phyloP scores from a whole-genome alignment of 2,888 invertebrate genomes.

The Oxystoma pomonae region DNA sequence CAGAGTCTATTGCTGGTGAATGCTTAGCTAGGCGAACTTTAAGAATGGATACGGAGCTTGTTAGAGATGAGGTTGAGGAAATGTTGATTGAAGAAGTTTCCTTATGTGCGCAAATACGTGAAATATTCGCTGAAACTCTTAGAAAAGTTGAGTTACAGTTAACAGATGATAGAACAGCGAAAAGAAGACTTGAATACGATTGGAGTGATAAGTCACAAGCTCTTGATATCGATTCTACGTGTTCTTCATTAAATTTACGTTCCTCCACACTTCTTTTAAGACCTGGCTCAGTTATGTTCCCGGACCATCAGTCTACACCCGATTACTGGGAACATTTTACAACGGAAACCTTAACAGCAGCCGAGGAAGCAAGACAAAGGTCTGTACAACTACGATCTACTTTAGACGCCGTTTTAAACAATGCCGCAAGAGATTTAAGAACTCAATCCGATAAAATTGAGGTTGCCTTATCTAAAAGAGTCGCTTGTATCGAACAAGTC shows the following conservation, averaged over 20 bases:
- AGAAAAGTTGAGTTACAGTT: constrained; percentile 65
- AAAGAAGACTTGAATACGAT: constrained; percentile 77
- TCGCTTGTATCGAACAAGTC: constrained; percentile 71
- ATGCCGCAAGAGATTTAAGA: constrained; percentile 72
- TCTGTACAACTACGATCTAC: constrained; percentile 65
- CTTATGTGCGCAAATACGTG: constrained; percentile 62
- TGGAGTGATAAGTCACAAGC: constrained; percentile 86
- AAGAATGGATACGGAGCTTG: constrained; percentile 65
- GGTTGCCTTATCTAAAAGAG: constrained; percentile 65
- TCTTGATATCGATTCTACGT: constrained; percentile 66
- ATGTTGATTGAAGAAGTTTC: constrained; percentile 70
- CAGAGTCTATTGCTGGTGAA: constrained; percentile 70
- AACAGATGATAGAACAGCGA: constrained; percentile 68
- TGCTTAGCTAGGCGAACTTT: constrained; percentile 66
- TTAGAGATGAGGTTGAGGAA: constrained; percentile 69
- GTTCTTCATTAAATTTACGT: constrained; percentile 62
- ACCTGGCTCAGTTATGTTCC: constrained; percentile 68
- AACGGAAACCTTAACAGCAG: constrained; percentile 67
- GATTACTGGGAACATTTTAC: constrained; percentile 82
- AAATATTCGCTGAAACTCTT: constrained; percentile 56
- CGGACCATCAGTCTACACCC: constrained; percentile 75
- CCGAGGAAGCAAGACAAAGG: constrained; percentile 68
- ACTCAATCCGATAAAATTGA: constrained; percentile 79
- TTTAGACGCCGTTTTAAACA: constrained; percentile 65
- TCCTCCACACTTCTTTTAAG: constrained; percentile 69